These are phyloP conservation scores for Rynchops niger DNA, from an alignment of 2,113 vertebrate genomes.

Conservation along the genomic window DNA sequence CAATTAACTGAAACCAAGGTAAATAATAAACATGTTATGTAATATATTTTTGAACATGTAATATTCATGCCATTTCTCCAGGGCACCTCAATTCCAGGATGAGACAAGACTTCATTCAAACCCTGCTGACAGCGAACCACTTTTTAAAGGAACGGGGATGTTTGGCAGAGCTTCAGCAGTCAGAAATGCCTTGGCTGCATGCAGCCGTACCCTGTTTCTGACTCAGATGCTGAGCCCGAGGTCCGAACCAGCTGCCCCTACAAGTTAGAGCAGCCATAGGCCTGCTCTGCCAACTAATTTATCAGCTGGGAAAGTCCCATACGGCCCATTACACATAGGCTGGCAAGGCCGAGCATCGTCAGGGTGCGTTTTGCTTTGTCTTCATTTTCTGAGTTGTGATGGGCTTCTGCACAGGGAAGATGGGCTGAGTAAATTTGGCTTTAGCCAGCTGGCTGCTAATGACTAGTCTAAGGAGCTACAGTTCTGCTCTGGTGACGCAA, in stretches of 20 bases:
- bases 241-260: background rate
- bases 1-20: background rate
- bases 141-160: background rate
- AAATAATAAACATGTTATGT: constrained; percentile 8
- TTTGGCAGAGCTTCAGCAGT: background rate
- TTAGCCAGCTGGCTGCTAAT: background rate
- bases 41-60: background rate
- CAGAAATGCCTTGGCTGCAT: background rate
- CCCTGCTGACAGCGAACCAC: background rate
- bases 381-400: background rate
- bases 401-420: background rate
- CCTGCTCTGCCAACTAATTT: background rate
- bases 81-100: background rate
- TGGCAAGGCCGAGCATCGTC: background rate
- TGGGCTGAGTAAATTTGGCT: background rate
- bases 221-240: background rate
- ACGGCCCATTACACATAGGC: background rate
- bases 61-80: background rate
- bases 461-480: background rate
- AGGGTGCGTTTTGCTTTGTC: background rate
- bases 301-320: constrained; percentile 4
- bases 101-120: background rate
- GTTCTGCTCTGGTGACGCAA: background rate
- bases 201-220: background rate
- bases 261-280: background rate